phyloP scores from a whole-genome alignment of 2,888 invertebrate genomes.

The Rhaphigaster nebulosa region DNA sequence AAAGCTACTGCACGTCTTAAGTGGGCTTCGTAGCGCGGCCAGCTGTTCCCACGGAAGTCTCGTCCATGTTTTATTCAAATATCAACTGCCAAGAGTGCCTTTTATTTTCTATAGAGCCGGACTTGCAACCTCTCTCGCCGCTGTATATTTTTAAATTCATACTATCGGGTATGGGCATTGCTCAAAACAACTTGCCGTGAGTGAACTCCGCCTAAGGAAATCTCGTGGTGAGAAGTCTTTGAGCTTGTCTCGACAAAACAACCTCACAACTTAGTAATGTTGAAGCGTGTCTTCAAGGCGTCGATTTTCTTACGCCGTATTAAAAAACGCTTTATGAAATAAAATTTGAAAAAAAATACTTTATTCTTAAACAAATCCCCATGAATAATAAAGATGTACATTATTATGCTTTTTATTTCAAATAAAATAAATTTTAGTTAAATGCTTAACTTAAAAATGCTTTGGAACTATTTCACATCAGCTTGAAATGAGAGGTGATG shows the following conservation, averaged over 20 bases:
- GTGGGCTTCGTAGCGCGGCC: neutral
- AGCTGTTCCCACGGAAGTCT: neutral
- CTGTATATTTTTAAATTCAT: slow-evolving; percentile 23
- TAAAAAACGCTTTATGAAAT: no score
- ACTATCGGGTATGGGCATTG: neutral
- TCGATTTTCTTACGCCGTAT: no score
- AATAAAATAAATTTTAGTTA: no score
- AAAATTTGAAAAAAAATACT: no score
- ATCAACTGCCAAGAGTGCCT: neutral
- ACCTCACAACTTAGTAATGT: neutral
- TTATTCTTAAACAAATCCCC: no score
- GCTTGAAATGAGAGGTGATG: no score
- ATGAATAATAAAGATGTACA: no score
- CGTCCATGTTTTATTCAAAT: slow-evolving; percentile 45
- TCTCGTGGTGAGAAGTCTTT: neutral
- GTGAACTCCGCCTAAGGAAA: neutral
- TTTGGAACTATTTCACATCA: no score
- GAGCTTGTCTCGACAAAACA: neutral
- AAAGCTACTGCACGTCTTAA: neutral
- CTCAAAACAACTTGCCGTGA: neutral
- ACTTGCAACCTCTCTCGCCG: neutral
- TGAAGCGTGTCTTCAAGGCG: neutral
- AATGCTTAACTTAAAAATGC: no score
- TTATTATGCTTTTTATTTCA: no score
- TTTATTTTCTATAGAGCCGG: slow-evolving; percentile 42